Conservation (phyloP, 2,113 vertebrate genomes). For the Chamaetylas fuelleborni region DNA sequence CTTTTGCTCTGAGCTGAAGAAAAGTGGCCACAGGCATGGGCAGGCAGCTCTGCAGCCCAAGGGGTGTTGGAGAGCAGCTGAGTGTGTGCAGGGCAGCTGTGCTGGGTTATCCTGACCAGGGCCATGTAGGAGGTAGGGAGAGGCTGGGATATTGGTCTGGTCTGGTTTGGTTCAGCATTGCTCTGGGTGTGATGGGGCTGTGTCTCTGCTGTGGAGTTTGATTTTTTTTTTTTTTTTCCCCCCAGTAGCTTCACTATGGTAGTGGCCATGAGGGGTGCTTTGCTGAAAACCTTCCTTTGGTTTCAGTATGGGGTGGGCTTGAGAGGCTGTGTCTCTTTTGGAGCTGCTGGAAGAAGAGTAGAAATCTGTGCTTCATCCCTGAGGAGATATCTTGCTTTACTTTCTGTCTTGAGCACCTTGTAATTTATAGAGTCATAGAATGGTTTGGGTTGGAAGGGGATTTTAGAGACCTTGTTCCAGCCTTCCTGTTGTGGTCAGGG, state of each 20-base stretch:
- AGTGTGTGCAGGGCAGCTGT: neutral
- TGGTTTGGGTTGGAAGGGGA: neutral
- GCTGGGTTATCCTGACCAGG: neutral
- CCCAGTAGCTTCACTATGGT: neutral
- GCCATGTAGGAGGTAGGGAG: neutral
- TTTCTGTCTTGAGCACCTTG: neutral
- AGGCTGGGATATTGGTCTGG: fast-evolving
- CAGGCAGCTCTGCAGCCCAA: neutral
- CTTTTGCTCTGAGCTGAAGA: neutral
- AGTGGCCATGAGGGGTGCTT: fast-evolving
- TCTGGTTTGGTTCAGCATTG: fast-evolving
- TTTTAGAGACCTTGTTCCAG: neutral
- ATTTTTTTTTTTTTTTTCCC: no score
- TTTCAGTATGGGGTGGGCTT: fast-evolving
- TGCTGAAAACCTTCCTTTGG: neutral
- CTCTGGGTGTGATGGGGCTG: fast-evolving
- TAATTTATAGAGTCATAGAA: neutral
- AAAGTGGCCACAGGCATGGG: neutral
- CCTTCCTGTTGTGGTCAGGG: fast-evolving
- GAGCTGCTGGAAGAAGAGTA: neutral
- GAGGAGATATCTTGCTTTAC: neutral
- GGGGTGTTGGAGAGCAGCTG: neutral
- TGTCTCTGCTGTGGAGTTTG: neutral
- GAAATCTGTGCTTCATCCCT: neutral
- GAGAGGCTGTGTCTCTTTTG: neutral